phyloP scores from a whole-genome alignment of 2,888 invertebrate genomes.

The Lutraria lutraria region DNA sequence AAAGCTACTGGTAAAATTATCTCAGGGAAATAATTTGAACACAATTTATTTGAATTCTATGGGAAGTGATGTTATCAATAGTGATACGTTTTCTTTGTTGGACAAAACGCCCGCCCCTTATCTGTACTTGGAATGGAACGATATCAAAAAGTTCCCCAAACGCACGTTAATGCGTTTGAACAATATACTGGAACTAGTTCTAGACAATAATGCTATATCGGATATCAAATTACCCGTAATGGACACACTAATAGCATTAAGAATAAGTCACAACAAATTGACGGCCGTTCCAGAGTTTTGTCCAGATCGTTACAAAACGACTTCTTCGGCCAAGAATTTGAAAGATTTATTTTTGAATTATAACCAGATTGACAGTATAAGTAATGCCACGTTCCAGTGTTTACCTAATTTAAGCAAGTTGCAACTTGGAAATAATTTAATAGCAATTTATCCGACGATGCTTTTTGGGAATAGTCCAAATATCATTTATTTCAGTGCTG shows the following conservation, averaged over 20 bases:
- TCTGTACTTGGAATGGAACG: not conserved
- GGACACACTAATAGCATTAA: not conserved
- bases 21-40: not conserved
- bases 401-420: not conserved
- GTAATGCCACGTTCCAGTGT: not conserved
- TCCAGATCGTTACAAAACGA: not conserved
- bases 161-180: not conserved
- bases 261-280: not conserved
- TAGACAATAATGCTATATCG: not conserved
- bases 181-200: not conserved
- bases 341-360: not conserved
- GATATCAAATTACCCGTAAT: not conserved
- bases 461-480: not conserved
- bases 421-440: not conserved
- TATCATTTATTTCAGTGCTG: not conserved
- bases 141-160: not conserved
- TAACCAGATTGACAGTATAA: not conserved
- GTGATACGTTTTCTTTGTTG: conserved; percentile 7
- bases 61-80: not conserved
- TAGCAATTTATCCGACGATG: not conserved
- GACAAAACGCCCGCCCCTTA: not conserved
- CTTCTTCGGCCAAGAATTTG: not conserved
- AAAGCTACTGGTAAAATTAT: not conserved
- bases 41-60: not conserved
- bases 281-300: not conserved